These are phyloP conservation scores for Agonopterix heracliana DNA, from an alignment of 2,888 invertebrate species.

Conservation along the genomic window DNA sequence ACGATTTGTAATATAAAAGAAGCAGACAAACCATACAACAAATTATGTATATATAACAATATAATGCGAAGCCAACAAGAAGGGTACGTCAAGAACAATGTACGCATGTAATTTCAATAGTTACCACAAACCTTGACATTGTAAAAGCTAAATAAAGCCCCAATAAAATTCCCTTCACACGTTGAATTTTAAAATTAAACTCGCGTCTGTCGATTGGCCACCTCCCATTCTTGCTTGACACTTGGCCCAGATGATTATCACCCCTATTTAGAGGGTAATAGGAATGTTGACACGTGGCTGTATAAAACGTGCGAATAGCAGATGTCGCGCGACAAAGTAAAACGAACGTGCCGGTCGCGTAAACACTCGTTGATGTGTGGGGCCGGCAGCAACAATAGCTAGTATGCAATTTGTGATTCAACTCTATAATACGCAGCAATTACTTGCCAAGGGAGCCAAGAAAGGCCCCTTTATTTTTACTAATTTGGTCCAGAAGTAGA, in stretches of 20 bases:
- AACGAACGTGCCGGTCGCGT: constrained; percentile 66
- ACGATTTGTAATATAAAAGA: too few relatives aligned
- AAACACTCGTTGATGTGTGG: constrained; percentile 69
- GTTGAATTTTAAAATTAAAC: constrained; percentile 57
- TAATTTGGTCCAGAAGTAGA: constrained; percentile 30
- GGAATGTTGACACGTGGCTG: constrained; percentile 6
- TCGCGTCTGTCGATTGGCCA: constrained; percentile 28
- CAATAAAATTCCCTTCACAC: constrained; percentile 52
- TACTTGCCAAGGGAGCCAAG: constrained; percentile 31
- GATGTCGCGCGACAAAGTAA: constrained; percentile 72
- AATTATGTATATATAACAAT: too few relatives aligned
- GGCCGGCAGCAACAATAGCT: constrained; percentile 65
- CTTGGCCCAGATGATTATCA: constrained; percentile 16
- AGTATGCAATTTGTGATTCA: constrained; percentile 68
- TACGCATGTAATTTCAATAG: not conserved
- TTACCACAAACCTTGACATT: constrained; percentile 20
- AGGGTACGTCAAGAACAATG: too few relatives aligned
- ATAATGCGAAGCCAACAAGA: too few relatives aligned
- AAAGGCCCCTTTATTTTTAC: constrained; percentile 28
- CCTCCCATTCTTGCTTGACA: constrained; percentile 24
- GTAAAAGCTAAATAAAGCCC: constrained; percentile 37
- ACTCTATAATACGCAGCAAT: constrained; percentile 53
- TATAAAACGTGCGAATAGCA: constrained; percentile 7
- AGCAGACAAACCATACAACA: too few relatives aligned
- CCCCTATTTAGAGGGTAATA: constrained; percentile 30